phyloP scores from a whole-genome alignment of 2,797 vertebrate species.

The Crax fasciolata region DNA sequence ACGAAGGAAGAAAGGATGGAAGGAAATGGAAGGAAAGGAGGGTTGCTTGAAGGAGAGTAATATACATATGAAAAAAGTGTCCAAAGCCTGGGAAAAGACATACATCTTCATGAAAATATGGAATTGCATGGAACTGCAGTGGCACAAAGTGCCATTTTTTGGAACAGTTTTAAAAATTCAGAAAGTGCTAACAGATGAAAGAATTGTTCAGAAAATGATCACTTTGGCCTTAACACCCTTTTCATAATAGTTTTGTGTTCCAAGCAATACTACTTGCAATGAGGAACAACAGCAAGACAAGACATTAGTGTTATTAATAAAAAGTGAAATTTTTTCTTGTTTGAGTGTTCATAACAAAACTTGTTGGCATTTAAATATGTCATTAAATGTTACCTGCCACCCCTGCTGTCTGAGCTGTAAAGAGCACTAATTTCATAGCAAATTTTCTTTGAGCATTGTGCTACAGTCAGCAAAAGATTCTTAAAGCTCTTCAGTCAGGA shows the following conservation, averaged over 20 bases:
- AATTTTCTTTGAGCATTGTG: neutral
- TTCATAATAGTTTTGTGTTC: slow-evolving; percentile 3
- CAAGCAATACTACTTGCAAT: neutral
- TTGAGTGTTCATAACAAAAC: neutral
- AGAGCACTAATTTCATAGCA: neutral
- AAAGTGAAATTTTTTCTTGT: neutral
- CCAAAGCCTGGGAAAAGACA: no score
- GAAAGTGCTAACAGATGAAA: neutral
- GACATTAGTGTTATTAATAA: slow-evolving; percentile 19
- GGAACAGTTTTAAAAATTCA: neutral
- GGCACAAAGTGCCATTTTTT: neutral
- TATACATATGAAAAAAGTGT: rapidly evolving
- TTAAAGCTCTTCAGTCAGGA: neutral
- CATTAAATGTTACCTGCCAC: slow-evolving; percentile 34
- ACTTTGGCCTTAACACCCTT: neutral
- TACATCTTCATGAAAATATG: neutral
- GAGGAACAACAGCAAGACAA: neutral
- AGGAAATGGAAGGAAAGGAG: neutral
- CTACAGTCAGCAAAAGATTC: neutral
- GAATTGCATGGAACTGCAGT: neutral
- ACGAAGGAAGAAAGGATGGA: neutral
- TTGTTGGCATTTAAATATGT: slow-evolving; percentile 13
- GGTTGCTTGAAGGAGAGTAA: neutral
- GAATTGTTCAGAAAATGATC: neutral
- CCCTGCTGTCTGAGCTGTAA: slow-evolving; percentile 7